A percentile compares a stretch with the other conserved stretches of the same genome.
These are phyloP conservation scores for Oreochromis niloticus DNA, from an alignment of 2,113 vertebrate species.

Conservation along the genomic window DNA sequence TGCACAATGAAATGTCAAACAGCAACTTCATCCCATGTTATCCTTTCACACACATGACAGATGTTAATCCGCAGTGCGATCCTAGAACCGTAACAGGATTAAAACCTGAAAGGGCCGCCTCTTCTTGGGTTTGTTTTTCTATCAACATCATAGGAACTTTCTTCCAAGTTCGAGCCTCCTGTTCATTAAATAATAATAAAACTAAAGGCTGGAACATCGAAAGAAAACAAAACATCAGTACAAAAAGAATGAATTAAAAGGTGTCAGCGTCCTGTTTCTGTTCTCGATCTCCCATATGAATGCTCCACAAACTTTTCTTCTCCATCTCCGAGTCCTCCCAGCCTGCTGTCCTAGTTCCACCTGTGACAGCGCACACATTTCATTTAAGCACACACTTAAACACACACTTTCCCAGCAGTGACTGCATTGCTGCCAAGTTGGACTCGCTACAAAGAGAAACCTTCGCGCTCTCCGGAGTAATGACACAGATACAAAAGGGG, in stretches of 20 bases:
- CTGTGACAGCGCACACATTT: conserved; percentile 45
- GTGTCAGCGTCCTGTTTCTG: conserved; percentile 25
- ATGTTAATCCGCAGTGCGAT: background rate
- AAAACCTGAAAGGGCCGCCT: background rate
- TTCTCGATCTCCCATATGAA: conserved; percentile 9
- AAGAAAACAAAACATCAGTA: conserved; percentile 3
- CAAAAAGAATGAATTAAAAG: conserved; percentile 19
- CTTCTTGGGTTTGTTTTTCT: background rate
- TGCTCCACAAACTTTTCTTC: conserved; percentile 17
- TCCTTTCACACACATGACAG: background rate
- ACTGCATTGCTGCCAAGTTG: conserved; percentile 41
- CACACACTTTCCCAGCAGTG: conserved; percentile 7
- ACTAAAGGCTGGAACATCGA: background rate
- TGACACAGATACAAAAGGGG: conserved; percentile 48
- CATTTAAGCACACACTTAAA: background rate
- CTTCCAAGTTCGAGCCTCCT: background rate
- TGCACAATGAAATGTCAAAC: background rate
- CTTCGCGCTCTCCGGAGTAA: background rate
- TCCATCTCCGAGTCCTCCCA: conserved; percentile 21
- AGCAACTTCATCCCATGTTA: background rate
- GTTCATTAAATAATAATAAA: background rate
- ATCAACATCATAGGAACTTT: background rate
- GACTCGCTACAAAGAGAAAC: conserved; percentile 39
- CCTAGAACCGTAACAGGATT: background rate
- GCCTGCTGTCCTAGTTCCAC: conserved; percentile 48